Conservation (phyloP, 2,797 vertebrate genomes). For the Neoniphon sammara region DNA sequence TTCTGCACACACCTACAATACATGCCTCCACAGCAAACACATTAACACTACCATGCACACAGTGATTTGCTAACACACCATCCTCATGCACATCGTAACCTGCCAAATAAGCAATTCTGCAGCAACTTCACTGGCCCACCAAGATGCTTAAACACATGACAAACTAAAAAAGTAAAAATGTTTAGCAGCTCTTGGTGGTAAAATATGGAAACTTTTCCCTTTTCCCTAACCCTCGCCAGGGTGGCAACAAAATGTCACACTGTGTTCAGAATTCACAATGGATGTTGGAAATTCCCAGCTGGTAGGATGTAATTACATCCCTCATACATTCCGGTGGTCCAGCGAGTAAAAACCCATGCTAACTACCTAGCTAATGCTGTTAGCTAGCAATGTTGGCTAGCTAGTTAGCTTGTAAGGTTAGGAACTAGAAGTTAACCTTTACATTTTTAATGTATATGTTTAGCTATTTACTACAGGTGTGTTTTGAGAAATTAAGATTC, state of each 20-base stretch:
- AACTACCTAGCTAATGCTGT: too few species aligned
- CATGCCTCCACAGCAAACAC: not conserved
- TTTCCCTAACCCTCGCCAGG: too few species aligned
- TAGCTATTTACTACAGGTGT: not conserved
- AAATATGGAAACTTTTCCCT: too few species aligned
- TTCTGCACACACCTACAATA: not conserved
- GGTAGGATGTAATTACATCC: slow-evolving; percentile 30
- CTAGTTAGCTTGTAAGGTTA: too few species aligned
- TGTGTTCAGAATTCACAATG: slow-evolving; percentile 5
- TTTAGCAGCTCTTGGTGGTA: too few species aligned
- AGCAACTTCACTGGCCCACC: too few species aligned
- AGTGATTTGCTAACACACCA: not conserved
- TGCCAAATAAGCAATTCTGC: not conserved
- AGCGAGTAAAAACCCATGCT: not conserved
- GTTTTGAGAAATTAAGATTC: slow-evolving; percentile 6
- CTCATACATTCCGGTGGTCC: slow-evolving; percentile 4
- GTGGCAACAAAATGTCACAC: not conserved
- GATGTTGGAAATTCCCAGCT: slow-evolving; percentile 40
- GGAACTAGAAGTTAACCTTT: too few species aligned
- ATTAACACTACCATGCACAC: not conserved
- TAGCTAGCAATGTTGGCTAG: too few species aligned
- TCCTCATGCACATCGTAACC: not conserved
- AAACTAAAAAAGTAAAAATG: too few species aligned
- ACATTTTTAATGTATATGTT: too few species aligned
- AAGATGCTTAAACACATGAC: too few species aligned